phyloP scores from a whole-genome alignment of 2,888 invertebrate species.

The Morpho deidamia region DNA sequence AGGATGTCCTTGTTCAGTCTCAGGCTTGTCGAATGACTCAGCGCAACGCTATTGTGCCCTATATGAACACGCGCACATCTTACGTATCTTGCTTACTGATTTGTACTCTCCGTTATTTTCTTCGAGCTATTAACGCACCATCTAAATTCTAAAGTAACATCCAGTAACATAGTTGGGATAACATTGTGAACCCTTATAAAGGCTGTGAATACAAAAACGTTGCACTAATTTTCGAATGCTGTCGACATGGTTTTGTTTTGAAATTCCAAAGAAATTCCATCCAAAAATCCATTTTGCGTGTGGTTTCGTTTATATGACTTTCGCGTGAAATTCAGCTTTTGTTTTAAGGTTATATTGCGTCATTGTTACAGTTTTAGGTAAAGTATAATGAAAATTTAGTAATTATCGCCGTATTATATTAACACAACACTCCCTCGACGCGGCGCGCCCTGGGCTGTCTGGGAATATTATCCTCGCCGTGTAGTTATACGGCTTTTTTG shows the following conservation, averaged over 20 bases:
- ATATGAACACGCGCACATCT: conserved; percentile 47
- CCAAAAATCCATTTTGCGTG: conserved; percentile 6
- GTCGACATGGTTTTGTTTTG: conserved; percentile 22
- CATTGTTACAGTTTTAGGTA: conserved; percentile 1
- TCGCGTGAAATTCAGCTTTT: conserved; percentile 12
- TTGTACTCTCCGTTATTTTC: conserved; percentile 26
- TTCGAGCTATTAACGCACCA: conserved; percentile 12
- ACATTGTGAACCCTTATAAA: conserved; percentile 14
- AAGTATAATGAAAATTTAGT: conserved; percentile 6
- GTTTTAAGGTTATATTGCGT: conserved; percentile 10
- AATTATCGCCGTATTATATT: conserved; percentile 9
- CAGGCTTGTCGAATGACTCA: conserved; percentile 53
- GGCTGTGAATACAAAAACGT: conserved; percentile 11
- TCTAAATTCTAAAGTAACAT: no score
- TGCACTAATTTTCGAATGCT: conserved; percentile 12
- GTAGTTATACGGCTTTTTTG: conserved; percentile 7
- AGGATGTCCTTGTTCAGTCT: conserved; percentile 69
- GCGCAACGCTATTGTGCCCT: conserved; percentile 51
- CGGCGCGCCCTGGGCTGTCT: conserved; percentile 6
- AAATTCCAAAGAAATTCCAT: conserved; percentile 9
- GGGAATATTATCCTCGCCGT: conserved; percentile 6
- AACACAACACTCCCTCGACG: conserved; percentile 5
- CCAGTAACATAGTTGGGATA: conserved; percentile 9
- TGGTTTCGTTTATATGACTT: conserved; percentile 7
- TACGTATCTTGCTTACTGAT: conserved; percentile 20